These are phyloP conservation scores for Leptocoma aspasia DNA, from an alignment of 2,113 vertebrate genomes.

Conservation along the genomic window DNA sequence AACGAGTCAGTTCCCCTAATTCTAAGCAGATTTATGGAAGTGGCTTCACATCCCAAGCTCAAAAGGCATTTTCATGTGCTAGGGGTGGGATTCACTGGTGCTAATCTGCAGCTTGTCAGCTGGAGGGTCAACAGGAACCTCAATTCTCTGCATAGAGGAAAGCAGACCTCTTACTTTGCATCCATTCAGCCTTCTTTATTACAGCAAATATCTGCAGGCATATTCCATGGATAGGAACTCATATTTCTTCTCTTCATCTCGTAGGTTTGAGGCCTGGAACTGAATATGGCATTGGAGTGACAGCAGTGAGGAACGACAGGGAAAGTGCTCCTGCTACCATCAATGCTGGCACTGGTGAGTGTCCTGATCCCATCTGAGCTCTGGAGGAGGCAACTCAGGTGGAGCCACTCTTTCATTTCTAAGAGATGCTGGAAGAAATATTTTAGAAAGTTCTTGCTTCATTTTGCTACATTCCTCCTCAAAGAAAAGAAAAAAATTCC, in stretches of 20 bases:
- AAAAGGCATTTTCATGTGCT: not conserved
- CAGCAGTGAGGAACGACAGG: constrained; percentile 87
- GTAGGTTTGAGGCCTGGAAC: constrained; percentile 90
- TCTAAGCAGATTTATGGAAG: not conserved
- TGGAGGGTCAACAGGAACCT: not conserved
- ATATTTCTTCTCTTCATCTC: not conserved
- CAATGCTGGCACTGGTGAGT: constrained; percentile 92
- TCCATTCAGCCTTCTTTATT: not conserved
- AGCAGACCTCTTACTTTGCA: not conserved
- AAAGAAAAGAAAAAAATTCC: not conserved
- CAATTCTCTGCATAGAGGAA: not conserved
- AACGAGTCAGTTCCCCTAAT: not conserved
- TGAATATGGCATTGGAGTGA: constrained; percentile 96
- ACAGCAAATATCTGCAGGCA: not conserved
- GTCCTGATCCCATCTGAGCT: not conserved
- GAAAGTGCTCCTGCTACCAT: constrained; percentile 92
- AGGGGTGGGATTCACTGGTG: not conserved
- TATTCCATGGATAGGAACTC: not conserved
- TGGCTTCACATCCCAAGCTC: not conserved
- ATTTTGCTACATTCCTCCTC: not conserved
- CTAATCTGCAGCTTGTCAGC: not conserved
- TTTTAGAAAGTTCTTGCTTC: not conserved
- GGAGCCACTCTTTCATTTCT: not conserved
- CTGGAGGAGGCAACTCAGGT: not conserved
- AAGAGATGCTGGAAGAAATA: not conserved